Evolutionary conservation across 2,888 invertebrate genomes (phyloP).

Genomic region (Nymphalis polychloros): DNA sequence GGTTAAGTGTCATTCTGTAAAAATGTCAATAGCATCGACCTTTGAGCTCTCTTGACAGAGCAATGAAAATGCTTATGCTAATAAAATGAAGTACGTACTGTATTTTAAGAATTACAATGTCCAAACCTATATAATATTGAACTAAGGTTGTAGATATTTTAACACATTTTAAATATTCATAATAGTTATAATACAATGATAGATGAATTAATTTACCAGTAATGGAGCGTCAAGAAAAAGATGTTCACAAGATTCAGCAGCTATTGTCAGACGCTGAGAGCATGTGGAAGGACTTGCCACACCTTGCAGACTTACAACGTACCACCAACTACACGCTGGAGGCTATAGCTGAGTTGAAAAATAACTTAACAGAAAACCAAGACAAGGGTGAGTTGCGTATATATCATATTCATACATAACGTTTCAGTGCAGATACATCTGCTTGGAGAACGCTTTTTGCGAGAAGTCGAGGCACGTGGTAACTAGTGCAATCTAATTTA

Average conservation of each 20-base stretch:
- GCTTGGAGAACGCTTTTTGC: too few relatives aligned
- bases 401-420: too few relatives aligned
- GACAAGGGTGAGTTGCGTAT: conserved; percentile 65
- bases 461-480: too few relatives aligned
- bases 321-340: conserved; percentile 84
- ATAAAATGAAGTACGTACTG: too few relatives aligned
- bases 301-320: conserved; percentile 76
- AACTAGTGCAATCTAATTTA: too few relatives aligned
- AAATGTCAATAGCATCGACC: too few relatives aligned
- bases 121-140: too few relatives aligned
- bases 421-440: background rate
- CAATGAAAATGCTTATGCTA: too few relatives aligned
- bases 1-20: too few relatives aligned
- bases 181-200: background rate
- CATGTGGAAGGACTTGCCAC: conserved; percentile 78
- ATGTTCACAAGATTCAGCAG: conserved; percentile 66
- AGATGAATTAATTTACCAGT: conserved; percentile 47
- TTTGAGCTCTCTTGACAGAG: too few relatives aligned
- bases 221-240: conserved; percentile 72
- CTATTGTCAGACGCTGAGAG: conserved; percentile 71
- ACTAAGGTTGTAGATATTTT: background rate
- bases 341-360: conserved; percentile 79
- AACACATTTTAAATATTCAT: background rate
- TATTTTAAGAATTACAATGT: too few relatives aligned
- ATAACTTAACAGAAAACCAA: conserved; percentile 66